Conservation (phyloP, 2,888 invertebrate species). For the Trisateles emortualis region DNA sequence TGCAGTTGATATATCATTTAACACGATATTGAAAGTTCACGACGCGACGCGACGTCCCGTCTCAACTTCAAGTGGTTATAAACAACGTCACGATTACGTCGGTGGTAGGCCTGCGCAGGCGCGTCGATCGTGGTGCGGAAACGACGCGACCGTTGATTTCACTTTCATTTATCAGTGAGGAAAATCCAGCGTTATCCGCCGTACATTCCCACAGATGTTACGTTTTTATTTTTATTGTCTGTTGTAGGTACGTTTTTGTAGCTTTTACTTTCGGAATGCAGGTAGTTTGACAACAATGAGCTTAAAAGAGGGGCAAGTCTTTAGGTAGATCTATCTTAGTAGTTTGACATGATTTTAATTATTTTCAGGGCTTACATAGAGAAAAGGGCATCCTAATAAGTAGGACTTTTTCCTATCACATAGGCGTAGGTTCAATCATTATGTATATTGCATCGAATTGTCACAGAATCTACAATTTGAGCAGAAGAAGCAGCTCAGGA, state of each 20-base stretch:
- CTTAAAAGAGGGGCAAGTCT: too few relatives aligned
- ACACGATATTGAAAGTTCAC: slow-evolving; percentile 20
- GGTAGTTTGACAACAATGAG: slow-evolving; percentile 1
- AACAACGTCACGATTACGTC: slow-evolving; percentile 56
- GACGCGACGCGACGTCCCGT: slow-evolving; percentile 9
- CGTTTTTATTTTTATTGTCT: slow-evolving; percentile 34
- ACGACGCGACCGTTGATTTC: slow-evolving; percentile 64
- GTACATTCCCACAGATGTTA: slow-evolving; percentile 41
- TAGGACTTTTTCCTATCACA: too few relatives aligned
- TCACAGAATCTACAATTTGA: too few relatives aligned
- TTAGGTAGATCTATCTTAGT: too few relatives aligned
- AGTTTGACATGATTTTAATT: too few relatives aligned
- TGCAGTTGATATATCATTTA: not conserved
- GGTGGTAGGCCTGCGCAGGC: slow-evolving; percentile 37
- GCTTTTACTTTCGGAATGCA: slow-evolving; percentile 6
- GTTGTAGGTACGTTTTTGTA: slow-evolving; percentile 18
- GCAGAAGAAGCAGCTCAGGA: too few relatives aligned
- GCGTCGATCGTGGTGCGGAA: slow-evolving; percentile 63
- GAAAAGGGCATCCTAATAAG: too few relatives aligned
- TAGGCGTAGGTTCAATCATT: too few relatives aligned
- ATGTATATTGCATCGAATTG: too few relatives aligned
- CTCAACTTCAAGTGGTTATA: slow-evolving; percentile 14
- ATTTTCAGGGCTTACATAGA: too few relatives aligned
- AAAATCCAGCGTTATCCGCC: slow-evolving; percentile 61
- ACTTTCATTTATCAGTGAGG: slow-evolving; percentile 76